Percentiles rank a stretch among this genome's conserved stretches.
Conservation (phyloP, 2,113 vertebrate species). For the Pagrus major region DNA sequence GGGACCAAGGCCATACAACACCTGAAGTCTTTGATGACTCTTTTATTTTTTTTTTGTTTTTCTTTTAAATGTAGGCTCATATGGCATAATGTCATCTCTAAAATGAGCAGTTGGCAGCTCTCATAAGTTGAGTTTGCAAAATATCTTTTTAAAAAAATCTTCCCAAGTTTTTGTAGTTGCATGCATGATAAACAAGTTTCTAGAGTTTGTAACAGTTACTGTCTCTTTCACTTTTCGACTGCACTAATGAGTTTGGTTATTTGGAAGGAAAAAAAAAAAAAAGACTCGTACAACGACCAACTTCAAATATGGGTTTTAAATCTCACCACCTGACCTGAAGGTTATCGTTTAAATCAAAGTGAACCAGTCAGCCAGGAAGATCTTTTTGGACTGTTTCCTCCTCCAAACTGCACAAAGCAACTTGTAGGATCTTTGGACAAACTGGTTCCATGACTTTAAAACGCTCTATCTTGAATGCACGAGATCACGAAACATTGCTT, state of each 20-base stretch:
- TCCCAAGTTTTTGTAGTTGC: constrained; percentile 57
- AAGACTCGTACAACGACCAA: constrained; percentile 20
- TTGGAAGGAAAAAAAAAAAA: background rate
- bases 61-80: constrained; percentile 64
- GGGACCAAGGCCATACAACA: constrained; percentile 82
- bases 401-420: constrained; percentile 33
- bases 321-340: constrained; percentile 29
- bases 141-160: constrained; percentile 35
- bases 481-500: constrained; percentile 30
- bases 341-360: background rate
- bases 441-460: constrained; percentile 22
- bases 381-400: background rate
- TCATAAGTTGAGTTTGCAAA: constrained; percentile 54
- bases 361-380: constrained; percentile 20
- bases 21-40: constrained; percentile 64
- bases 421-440: constrained; percentile 40
- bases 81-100: constrained; percentile 65
- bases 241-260: constrained; percentile 20
- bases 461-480: background rate
- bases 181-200: constrained; percentile 75
- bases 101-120: constrained; percentile 66
- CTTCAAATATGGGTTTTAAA: background rate
- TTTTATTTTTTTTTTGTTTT: constrained; percentile 31
- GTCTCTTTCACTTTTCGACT: constrained; percentile 24
- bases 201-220: constrained; percentile 44